These are phyloP conservation scores for Porites cylindrica DNA, from an alignment of 92 coral and sea anemone species.

Conservation along the genomic window DNA sequence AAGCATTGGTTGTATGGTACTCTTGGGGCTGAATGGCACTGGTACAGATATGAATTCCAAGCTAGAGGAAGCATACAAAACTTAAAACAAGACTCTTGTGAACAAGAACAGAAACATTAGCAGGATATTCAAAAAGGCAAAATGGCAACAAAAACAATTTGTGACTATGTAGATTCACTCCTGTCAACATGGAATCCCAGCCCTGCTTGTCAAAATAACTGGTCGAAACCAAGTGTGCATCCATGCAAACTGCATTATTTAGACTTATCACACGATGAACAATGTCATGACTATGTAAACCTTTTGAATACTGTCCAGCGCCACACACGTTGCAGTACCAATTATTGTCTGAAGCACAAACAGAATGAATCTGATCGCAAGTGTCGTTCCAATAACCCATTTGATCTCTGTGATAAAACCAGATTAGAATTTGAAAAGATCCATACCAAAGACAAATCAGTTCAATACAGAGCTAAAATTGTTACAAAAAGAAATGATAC, in stretches of 20 bases:
- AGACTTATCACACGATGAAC: conserved; percentile 43
- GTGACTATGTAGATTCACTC: conserved; percentile 54
- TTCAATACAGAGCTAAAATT: conserved; percentile 71
- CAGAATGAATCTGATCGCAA: conserved; percentile 40
- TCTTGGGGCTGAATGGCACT: conserved; percentile 70
- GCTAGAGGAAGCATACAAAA: conserved; percentile 68
- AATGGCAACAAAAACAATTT: conserved; percentile 35
- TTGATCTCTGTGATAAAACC: conserved; percentile 46
- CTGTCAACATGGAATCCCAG: conserved; percentile 52
- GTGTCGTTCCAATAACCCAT: conserved; percentile 60
- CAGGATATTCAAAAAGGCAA: conserved; percentile 27
- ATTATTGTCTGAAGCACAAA: conserved; percentile 45
- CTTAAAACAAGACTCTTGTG: neutral
- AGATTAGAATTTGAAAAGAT: conserved; percentile 61
- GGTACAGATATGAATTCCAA: conserved; percentile 75
- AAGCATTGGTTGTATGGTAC: conserved; percentile 69
- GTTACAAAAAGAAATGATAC: conserved; percentile 67
- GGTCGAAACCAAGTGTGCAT: conserved; percentile 53
- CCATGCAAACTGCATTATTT: conserved; percentile 37
- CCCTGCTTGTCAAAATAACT: conserved; percentile 31
- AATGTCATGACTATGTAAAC: conserved; percentile 51
- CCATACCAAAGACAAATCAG: conserved; percentile 30
- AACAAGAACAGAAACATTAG: neutral
- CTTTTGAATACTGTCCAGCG: conserved; percentile 59
- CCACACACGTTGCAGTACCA: conserved; percentile 65